Percentiles rank a stretch among this genome's conserved stretches.
Conservation (phyloP, 2,113 vertebrate genomes). For the Crotalus tigris region DNA sequence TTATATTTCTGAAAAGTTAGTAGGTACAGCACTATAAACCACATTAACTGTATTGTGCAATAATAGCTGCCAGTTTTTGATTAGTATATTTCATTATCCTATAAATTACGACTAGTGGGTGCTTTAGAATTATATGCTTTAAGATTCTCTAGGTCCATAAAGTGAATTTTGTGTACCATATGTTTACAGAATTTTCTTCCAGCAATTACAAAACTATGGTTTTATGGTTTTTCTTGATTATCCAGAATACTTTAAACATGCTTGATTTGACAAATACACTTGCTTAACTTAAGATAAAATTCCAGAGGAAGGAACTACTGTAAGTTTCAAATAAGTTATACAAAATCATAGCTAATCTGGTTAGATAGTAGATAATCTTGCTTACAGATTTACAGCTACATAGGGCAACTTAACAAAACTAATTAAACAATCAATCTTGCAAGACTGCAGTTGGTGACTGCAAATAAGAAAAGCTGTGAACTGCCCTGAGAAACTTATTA, state of each 20-base stretch:
- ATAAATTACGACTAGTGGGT: background rate
- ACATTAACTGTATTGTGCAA: background rate
- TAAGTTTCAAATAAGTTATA: background rate
- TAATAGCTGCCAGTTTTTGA: background rate
- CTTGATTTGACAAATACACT: background rate
- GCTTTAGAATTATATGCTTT: background rate
- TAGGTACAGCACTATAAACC: background rate
- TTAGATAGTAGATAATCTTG: background rate
- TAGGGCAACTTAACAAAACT: background rate
- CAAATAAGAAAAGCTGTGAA: background rate
- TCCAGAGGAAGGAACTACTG: background rate
- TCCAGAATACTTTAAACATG: background rate
- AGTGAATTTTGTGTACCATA: background rate
- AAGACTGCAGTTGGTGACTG: background rate
- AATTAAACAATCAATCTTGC: background rate
- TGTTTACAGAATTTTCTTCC: background rate
- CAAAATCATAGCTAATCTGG: background rate
- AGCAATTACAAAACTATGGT: background rate
- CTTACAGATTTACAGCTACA: background rate
- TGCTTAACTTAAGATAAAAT: background rate
- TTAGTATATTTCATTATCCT: background rate
- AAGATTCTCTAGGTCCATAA: background rate
- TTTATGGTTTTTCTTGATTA: background rate
- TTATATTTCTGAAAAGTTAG: background rate
- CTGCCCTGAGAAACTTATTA: background rate